Evolutionary conservation across 2,888 invertebrate genomes (phyloP).

Genomic region (Notodonta dromedarius): DNA sequence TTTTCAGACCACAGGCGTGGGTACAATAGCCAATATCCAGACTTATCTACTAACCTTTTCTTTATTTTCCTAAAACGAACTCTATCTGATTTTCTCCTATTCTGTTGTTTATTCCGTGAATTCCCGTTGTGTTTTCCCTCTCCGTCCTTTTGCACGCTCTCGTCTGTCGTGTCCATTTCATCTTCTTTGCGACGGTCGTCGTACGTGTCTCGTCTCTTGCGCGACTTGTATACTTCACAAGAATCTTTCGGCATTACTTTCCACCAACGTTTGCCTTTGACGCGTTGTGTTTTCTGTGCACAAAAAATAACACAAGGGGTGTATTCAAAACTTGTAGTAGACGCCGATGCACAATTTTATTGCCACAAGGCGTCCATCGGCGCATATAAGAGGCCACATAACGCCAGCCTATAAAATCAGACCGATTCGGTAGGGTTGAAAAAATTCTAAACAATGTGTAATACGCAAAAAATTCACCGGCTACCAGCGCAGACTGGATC

Average conservation of each 20-base stretch:
- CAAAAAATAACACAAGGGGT: not conserved
- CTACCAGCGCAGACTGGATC: no score
- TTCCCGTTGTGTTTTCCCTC: slow-evolving; percentile 18
- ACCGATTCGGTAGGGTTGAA: no score
- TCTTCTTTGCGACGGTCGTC: slow-evolving; percentile 16
- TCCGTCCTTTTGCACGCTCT: slow-evolving; percentile 10
- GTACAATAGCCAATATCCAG: no score
- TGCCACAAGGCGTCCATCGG: no score
- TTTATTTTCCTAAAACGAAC: slow-evolving; percentile 11
- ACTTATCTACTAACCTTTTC: slow-evolving; percentile 16
- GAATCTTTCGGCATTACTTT: slow-evolving; percentile 67
- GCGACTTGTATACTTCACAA: slow-evolving; percentile 58
- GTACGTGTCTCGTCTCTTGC: slow-evolving; percentile 36
- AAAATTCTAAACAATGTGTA: no score
- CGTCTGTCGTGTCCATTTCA: slow-evolving; percentile 12
- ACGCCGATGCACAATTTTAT: no score
- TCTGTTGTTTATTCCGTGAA: slow-evolving; percentile 11
- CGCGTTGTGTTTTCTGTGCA: slow-evolving; percentile 43
- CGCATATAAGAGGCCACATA: no score
- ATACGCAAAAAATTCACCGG: no score
- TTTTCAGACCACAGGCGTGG: no score
- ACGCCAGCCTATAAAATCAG: no score
- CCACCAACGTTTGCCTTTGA: slow-evolving; percentile 47
- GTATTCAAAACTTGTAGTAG: no score
- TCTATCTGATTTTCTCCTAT: slow-evolving; percentile 14